These are phyloP conservation scores for Cataglyphis livida DNA, from an alignment of 2,888 invertebrate species.

Conservation along the genomic window DNA sequence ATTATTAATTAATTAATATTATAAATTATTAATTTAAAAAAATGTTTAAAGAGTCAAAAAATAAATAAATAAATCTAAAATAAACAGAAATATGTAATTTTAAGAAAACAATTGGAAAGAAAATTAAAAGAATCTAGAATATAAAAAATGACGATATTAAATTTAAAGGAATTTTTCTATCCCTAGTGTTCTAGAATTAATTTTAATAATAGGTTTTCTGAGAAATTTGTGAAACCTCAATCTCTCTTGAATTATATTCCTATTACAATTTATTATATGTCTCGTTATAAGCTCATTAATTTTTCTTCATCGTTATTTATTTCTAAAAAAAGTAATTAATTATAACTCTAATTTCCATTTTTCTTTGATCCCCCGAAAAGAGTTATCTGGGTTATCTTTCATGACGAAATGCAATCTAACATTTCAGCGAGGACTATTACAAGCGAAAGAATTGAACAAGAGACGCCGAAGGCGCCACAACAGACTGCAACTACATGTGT, in stretches of 20 bases:
- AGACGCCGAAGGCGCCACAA: slow-evolving; percentile 57
- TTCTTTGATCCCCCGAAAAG: too few relatives aligned
- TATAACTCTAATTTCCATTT: not conserved
- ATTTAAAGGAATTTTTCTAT: too few relatives aligned
- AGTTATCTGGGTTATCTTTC: not conserved
- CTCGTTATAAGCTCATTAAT: not conserved
- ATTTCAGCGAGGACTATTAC: slow-evolving; percentile 90
- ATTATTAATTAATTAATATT: too few relatives aligned
- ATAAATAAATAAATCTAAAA: too few relatives aligned
- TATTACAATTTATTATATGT: not conserved
- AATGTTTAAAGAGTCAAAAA: not conserved
- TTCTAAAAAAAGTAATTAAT: not conserved
- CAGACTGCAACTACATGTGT: slow-evolving; percentile 63
- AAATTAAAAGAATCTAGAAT: not conserved
- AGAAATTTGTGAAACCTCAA: not conserved
- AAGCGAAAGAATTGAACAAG: slow-evolving; percentile 85
- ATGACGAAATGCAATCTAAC: slow-evolving; percentile 48
- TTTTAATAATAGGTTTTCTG: not conserved
- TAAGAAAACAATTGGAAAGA: too few relatives aligned
- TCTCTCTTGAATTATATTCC: not conserved
- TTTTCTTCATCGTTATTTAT: not conserved
- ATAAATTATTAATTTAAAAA: not conserved
- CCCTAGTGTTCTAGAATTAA: not conserved
- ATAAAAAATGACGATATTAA: too few relatives aligned
- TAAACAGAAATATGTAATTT: too few relatives aligned